Evolutionary conservation across 2,797 vertebrate genomes (phyloP).

Genomic region (Emydoidea blandingii): DNA sequence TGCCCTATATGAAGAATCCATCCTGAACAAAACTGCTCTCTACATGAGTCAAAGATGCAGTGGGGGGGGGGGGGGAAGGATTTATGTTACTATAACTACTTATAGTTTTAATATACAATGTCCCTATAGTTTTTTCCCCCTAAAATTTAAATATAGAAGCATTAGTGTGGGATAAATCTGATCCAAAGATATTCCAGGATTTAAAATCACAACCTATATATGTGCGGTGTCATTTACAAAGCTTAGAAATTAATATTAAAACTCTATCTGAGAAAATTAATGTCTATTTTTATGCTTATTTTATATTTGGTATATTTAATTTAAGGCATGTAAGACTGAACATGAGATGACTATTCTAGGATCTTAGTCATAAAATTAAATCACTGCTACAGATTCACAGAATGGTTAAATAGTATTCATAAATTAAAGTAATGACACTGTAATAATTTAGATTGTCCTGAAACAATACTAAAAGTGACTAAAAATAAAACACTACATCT

Average conservation of each 20-base stretch:
- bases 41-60: not conserved
- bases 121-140: not conserved
- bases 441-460: slow-evolving; percentile 35
- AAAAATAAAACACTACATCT: slow-evolving; percentile 59
- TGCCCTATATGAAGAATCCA: not conserved
- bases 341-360: slow-evolving; percentile 43
- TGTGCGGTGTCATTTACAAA: slow-evolving; percentile 19
- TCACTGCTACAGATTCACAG: slow-evolving; percentile 20
- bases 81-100: not conserved
- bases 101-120: not conserved
- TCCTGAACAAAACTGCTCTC: not conserved
- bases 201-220: not conserved
- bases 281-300: slow-evolving; percentile 32
- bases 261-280: slow-evolving; percentile 25
- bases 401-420: slow-evolving; percentile 50
- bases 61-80: not conserved
- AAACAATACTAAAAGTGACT: slow-evolving; percentile 39
- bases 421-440: slow-evolving; percentile 55
- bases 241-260: slow-evolving; percentile 41
- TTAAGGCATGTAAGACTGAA: slow-evolving; percentile 6
- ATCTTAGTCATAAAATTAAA: slow-evolving; percentile 53
- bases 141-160: not conserved
- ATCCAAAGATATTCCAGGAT: not conserved
- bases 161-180: not conserved
- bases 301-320: slow-evolving; percentile 41